Conservation (phyloP, 2,113 vertebrate species). For the Tyrannus savana region DNA sequence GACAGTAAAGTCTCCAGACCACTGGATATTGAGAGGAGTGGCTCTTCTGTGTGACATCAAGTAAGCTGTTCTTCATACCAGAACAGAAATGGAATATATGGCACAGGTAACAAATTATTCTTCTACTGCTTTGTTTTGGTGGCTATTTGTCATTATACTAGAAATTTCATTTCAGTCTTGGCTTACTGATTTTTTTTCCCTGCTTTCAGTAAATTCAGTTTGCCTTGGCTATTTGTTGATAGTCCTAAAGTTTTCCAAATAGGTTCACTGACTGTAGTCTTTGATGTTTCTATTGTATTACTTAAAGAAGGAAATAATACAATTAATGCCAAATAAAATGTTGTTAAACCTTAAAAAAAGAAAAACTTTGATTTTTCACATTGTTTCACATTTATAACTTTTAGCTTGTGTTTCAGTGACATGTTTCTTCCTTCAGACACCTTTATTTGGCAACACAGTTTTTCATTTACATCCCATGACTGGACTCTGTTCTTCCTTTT, state of each 20-base stretch:
- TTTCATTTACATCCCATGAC: neutral
- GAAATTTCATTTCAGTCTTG: neutral
- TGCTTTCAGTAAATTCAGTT: neutral
- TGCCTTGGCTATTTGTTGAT: neutral
- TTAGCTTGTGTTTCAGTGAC: neutral
- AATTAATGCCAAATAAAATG: neutral
- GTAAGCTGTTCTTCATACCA: conserved; percentile 14
- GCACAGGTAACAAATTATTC: neutral
- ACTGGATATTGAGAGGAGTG: conserved; percentile 82
- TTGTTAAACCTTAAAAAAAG: neutral
- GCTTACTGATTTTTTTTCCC: neutral
- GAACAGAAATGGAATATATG: neutral
- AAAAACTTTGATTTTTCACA: neutral
- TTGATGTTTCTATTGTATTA: neutral
- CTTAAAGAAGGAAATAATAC: neutral
- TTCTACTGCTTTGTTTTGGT: neutral
- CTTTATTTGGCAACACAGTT: neutral
- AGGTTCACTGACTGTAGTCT: neutral
- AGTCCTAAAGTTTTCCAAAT: neutral
- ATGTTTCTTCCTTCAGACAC: neutral
- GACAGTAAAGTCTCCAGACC: conserved; percentile 73
- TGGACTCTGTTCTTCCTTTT: neutral
- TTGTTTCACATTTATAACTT: neutral
- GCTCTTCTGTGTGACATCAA: conserved; percentile 82
- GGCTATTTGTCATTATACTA: neutral